These are phyloP conservation scores for Brachylomia viminalis DNA, from an alignment of 2,888 invertebrate genomes.

Conservation along the genomic window DNA sequence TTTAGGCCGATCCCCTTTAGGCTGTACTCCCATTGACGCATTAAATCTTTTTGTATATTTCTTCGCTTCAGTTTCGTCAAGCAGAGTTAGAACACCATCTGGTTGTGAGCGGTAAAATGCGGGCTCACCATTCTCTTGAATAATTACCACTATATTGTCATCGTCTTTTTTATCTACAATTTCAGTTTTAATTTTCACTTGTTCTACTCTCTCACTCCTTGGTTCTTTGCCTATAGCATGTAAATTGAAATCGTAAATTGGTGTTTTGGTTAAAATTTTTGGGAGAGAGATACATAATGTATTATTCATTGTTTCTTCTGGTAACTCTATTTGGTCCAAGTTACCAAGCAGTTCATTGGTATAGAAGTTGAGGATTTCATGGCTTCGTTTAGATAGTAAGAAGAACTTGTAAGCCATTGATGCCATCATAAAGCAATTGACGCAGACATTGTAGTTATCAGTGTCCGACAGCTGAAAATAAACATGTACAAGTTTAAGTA, in stretches of 20 bases:
- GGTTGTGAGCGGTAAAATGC: constrained; percentile 67
- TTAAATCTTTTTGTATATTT: constrained; percentile 45
- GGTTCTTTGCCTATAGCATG: constrained; percentile 67
- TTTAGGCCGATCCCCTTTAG: constrained; percentile 61
- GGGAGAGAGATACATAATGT: constrained; percentile 79
- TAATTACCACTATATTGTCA: constrained; percentile 74
- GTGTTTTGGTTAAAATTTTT: constrained; percentile 61
- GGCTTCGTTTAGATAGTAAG: constrained; percentile 73
- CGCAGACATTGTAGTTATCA: constrained; percentile 80
- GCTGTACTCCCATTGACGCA: not conserved
- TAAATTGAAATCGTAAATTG: constrained; percentile 74
- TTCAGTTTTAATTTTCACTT: constrained; percentile 27
- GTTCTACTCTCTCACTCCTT: not conserved
- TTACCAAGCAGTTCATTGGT: constrained; percentile 74
- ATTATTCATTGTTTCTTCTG: constrained; percentile 67
- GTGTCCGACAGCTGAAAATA: constrained; percentile 74
- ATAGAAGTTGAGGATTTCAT: constrained; percentile 79
- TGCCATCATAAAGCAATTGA: constrained; percentile 79
- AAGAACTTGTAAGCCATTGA: constrained; percentile 82
- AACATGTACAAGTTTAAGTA: not conserved
- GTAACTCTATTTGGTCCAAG: constrained; percentile 69
- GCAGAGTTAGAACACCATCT: constrained; percentile 64
- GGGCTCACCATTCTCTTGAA: constrained; percentile 72
- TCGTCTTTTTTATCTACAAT: constrained; percentile 44
- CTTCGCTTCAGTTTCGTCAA: constrained; percentile 62